Evolutionary conservation across 2,888 invertebrate genomes (phyloP).

Genomic region (Lingula anatina): DNA sequence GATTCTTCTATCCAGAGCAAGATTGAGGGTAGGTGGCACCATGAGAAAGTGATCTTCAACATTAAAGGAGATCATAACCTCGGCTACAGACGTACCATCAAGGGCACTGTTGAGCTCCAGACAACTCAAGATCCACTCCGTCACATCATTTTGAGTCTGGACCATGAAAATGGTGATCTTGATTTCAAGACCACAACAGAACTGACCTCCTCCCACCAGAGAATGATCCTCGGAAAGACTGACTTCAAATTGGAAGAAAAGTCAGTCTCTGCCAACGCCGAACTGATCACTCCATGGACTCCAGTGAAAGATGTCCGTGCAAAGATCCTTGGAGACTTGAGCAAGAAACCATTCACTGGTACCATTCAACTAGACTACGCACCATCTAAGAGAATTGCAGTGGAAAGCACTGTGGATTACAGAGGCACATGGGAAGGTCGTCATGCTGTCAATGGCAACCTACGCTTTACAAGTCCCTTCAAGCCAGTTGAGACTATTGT

Average conservation of each 20-base stretch:
- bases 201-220: too few species aligned
- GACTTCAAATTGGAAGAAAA: too few species aligned
- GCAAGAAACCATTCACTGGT: too few species aligned
- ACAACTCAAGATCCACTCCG: not conserved
- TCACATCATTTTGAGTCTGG: not conserved
- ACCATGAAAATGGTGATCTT: not conserved
- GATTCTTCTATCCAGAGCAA: conserved; percentile 1
- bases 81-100: not conserved
- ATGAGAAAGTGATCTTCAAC: not conserved
- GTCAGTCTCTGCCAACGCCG: not conserved
- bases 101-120: not conserved
- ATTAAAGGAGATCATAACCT: not conserved
- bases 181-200: not conserved
- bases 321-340: too few species aligned
- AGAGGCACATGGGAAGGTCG: too few species aligned
- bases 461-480: conserved; percentile 14
- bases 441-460: conserved; percentile 12
- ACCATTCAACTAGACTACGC: too few species aligned
- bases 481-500: not conserved
- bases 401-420: too few species aligned
- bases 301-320: not conserved
- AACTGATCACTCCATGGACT: not conserved
- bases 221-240: too few species aligned
- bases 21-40: not conserved
- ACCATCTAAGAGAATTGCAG: too few species aligned